Conservation (phyloP, 2,113 vertebrate genomes). For the Lathamus discolor region DNA sequence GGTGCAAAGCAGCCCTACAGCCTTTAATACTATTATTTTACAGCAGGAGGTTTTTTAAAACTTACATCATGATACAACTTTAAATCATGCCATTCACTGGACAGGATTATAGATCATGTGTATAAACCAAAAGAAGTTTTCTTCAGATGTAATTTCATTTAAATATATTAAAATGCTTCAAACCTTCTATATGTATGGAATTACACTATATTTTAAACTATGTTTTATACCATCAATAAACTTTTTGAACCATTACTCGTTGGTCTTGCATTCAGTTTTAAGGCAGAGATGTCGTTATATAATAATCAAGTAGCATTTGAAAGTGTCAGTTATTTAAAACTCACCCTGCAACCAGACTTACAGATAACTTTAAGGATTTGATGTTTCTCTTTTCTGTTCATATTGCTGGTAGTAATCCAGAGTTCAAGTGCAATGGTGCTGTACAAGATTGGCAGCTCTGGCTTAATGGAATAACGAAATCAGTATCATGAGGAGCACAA, state of each 20-base stretch:
- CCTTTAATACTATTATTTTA: neutral
- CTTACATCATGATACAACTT: neutral
- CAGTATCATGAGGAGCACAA: neutral
- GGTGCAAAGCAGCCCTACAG: neutral
- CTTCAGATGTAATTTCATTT: neutral
- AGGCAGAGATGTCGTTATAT: neutral
- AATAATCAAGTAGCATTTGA: neutral
- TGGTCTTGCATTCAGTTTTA: neutral
- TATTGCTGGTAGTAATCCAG: neutral
- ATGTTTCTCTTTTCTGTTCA: neutral
- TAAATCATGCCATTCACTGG: neutral
- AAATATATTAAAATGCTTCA: neutral
- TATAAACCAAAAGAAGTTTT: neutral
- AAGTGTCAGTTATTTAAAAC: neutral
- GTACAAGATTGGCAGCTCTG: neutral
- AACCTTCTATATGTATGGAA: neutral
- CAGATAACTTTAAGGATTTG: neutral
- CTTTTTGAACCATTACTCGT: neutral
- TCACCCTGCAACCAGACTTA: neutral
- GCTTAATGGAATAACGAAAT: neutral
- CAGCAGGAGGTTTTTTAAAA: neutral
- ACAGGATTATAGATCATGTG: neutral
- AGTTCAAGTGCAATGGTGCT: fast-evolving
- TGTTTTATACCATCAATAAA: neutral
- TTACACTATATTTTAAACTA: neutral